Percentiles rank a stretch among this genome's conserved stretches.
phyloP scores from a whole-genome alignment of 2,113 vertebrate genomes.

The Hypomesus transpacificus region DNA sequence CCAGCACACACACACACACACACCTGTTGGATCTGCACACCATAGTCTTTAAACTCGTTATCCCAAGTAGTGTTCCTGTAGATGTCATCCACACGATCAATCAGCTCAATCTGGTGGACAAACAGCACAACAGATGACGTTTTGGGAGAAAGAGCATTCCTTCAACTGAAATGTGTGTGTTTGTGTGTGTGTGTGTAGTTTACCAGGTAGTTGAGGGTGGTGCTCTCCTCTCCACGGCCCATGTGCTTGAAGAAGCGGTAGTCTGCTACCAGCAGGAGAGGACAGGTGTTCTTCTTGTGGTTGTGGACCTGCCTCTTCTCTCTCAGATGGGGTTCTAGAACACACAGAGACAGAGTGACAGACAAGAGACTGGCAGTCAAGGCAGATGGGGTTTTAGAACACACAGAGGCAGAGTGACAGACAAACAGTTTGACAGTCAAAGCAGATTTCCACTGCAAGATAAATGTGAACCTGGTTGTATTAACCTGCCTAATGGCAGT shows the following conservation, averaged over 20 bases:
- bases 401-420: neutral
- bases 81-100: conserved; percentile 97
- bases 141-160: neutral
- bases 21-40: conserved; percentile 97
- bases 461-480: neutral
- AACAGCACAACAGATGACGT: neutral
- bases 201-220: conserved; percentile 95
- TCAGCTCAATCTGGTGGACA: conserved; percentile 86
- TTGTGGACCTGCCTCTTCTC: conserved; percentile 74
- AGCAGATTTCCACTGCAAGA: too few relatives aligned
- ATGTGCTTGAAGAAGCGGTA: conserved; percentile 92
- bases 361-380: conserved; percentile 6
- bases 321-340: conserved; percentile 61
- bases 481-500: neutral
- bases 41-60: conserved; percentile 88
- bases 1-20: neutral
- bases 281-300: conserved; percentile 87
- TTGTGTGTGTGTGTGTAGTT: conserved; percentile 17
- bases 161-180: neutral
- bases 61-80: conserved; percentile 96
- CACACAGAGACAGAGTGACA: neutral
- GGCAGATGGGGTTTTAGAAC: conserved; percentile 46
- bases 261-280: conserved; percentile 92
- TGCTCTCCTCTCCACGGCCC: conserved; percentile 92
- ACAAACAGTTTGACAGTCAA: neutral